phyloP scores from a whole-genome alignment of 2,888 invertebrate genomes.

The Octonoba sinensis region DNA sequence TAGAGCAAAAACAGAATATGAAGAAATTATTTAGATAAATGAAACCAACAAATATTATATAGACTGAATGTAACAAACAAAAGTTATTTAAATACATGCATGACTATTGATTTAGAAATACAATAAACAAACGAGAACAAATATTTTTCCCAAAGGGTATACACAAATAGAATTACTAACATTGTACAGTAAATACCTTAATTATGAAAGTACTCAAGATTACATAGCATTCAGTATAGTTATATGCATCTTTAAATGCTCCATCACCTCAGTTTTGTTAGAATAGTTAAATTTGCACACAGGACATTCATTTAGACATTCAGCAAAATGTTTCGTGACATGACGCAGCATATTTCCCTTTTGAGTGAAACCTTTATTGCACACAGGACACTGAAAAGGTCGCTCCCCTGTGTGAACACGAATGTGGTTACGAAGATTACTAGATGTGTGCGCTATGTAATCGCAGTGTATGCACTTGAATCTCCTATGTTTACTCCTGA shows the following conservation, averaged over 20 bases:
- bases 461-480: constrained; percentile 6
- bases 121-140: too few species aligned
- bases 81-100: too few species aligned
- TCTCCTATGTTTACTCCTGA: neutral
- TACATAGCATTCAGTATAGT: neutral
- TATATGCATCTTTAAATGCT: constrained; percentile 17
- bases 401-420: constrained; percentile 29
- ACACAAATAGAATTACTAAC: too few species aligned
- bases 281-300: constrained; percentile 7
- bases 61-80: too few species aligned
- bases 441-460: constrained; percentile 9
- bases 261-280: neutral
- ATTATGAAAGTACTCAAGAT: too few species aligned
- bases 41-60: too few species aligned
- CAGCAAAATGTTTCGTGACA: constrained; percentile 6
- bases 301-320: constrained; percentile 1
- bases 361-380: constrained; percentile 23
- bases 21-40: too few species aligned
- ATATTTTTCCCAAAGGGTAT: too few species aligned
- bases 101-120: too few species aligned
- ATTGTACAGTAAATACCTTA: too few species aligned
- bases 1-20: too few species aligned
- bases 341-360: constrained; percentile 22
- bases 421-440: constrained; percentile 11
- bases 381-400: constrained; percentile 14